Base-by-base conservation (phyloP, 2,888 invertebrate genomes). In the Drosophila meridiana region DNA sequence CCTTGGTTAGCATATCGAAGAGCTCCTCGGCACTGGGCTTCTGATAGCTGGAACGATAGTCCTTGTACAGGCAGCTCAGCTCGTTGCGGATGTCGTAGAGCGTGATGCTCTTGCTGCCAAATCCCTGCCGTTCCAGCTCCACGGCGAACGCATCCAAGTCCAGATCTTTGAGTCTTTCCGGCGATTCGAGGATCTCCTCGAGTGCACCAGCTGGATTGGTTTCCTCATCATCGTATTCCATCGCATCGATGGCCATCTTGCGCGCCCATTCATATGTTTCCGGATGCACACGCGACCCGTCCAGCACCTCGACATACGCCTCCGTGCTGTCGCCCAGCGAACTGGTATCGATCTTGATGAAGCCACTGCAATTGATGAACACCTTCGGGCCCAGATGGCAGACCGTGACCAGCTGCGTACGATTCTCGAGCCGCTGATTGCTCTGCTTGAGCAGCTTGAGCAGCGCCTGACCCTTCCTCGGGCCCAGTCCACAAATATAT, bases 251-350 rank as follows among this genome's bases (percentile, higher is more conserved):
- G 0, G 99, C 99, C 99, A 99, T 99, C 94, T 99, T 99, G 47
- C 99, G 94, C 0, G 99, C 99, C 99, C 99, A 99, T 91, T 99
- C 99, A 93, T 99, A 99, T 0, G 99, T 98, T 94, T 99, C 99
- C 0, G 99, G 99, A 94, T 99, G 99, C 0, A 99, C 99, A 83
- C 99, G 95, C 0, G 99, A 99, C 0, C 99, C 99, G 91, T 99
- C 99, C 61, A 99, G 94, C 2, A 99, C 98, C 94, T 99, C 97
- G 0, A 99, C 97, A 89, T 98, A 99, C 0, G 98, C 97, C 91
- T 99, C 98, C 0, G 98, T 98, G 91, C 97, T 96, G 89, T 99
- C 98, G 2, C 98, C 98, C 53, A 99, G 94, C 75, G 98, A 98
- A 91, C 97, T 98, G 0, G 99, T 99, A 90, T 99, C 99, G 77